These are phyloP conservation scores for Hippocampus comes DNA, from an alignment of 2,113 vertebrate species.

Conservation along the genomic window DNA sequence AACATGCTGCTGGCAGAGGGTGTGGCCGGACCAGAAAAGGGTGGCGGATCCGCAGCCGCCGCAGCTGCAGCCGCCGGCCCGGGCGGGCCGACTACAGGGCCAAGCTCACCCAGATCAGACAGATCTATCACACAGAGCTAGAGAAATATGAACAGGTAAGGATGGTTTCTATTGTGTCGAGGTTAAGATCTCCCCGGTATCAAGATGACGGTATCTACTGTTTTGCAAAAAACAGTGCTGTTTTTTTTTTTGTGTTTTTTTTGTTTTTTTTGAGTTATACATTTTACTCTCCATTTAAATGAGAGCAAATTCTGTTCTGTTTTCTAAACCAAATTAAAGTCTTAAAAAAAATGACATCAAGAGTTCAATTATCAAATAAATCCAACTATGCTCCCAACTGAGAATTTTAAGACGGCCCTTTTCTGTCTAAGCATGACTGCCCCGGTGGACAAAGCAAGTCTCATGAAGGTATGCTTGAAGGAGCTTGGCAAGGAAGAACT, in stretches of 20 bases:
- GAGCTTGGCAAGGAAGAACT: not conserved
- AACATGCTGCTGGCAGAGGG: constrained; percentile 99
- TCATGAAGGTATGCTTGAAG: not conserved
- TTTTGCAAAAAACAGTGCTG: not conserved
- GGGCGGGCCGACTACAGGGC: constrained; percentile 97
- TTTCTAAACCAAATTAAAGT: too few relatives aligned
- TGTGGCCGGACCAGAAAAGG: constrained; percentile 97
- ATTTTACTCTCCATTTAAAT: not conserved
- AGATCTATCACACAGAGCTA: constrained; percentile 99
- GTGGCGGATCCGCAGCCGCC: constrained; percentile 89
- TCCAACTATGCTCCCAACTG: too few relatives aligned
- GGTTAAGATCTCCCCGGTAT: constrained; percentile 6
- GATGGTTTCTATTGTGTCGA: not conserved
- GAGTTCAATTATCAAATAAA: too few relatives aligned
- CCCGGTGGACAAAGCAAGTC: too few relatives aligned
- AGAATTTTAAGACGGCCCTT: too few relatives aligned
- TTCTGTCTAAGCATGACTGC: not conserved
- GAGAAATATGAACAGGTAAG: constrained; percentile 99
- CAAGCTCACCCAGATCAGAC: constrained; percentile 99
- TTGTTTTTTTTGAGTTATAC: not conserved
- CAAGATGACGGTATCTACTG: not conserved
- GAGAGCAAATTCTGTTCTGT: too few relatives aligned
- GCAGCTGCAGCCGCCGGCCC: constrained; percentile 93
- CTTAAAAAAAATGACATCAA: too few relatives aligned
- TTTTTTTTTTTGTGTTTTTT: too few relatives aligned